Percentiles rank a stretch among this genome's conserved stretches.
Evolutionary conservation across 2,113 vertebrate genomes (phyloP).

Genomic region (Gracilinanus agilis): DNA sequence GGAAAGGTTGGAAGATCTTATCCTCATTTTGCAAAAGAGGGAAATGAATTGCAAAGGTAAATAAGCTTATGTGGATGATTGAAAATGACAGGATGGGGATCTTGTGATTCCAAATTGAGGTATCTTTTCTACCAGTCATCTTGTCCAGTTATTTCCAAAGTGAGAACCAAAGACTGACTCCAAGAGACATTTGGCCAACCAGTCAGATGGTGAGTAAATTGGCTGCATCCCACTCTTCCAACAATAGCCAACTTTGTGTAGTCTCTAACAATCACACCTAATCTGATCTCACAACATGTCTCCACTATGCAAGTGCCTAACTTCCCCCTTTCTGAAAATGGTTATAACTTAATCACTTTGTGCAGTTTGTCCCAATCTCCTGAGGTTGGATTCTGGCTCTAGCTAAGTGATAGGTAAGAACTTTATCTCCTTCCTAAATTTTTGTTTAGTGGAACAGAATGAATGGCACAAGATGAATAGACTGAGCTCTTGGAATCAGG

Average conservation of each 20-base stretch:
- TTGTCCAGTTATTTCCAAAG: not conserved
- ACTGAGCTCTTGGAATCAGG: not conserved
- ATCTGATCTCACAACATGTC: too few species aligned
- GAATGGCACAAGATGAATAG: not conserved
- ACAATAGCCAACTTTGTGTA: not conserved
- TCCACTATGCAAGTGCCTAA: too few species aligned
- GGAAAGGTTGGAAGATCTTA: not conserved
- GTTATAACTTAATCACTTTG: not conserved
- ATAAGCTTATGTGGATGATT: not conserved
- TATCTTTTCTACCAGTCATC: not conserved
- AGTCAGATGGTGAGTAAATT: not conserved
- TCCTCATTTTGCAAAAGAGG: not conserved
- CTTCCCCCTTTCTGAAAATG: not conserved
- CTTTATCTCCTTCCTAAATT: not conserved
- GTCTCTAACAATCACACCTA: not conserved
- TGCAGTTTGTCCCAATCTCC: not conserved
- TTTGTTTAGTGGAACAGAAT: not conserved
- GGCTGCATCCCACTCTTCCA: not conserved
- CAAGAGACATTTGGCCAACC: not conserved
- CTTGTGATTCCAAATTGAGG: not conserved
- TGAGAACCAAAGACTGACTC: not conserved
- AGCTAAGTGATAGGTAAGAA: not conserved
- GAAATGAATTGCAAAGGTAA: not conserved
- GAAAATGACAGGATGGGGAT: not conserved
- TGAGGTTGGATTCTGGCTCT: not conserved